Percentiles rank a stretch among this genome's conserved stretches.
These are phyloP conservation scores for Oceanites oceanicus DNA, from an alignment of 2,113 vertebrate genomes.

Conservation along the genomic window DNA sequence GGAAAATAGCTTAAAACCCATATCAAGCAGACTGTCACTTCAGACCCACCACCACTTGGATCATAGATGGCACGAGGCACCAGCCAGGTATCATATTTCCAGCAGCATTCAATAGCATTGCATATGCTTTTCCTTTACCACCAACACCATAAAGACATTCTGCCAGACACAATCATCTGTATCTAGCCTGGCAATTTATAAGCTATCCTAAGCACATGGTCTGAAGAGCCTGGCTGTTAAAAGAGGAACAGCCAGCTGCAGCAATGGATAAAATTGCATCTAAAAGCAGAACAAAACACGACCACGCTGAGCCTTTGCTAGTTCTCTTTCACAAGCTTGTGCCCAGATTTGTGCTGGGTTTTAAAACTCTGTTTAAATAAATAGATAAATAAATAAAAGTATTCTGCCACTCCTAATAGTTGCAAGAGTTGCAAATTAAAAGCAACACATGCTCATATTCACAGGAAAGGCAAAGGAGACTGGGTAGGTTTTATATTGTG, in stretches of 20 bases:
- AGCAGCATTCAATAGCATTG: not conserved
- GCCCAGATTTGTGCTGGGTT: not conserved
- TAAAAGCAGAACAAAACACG: conserved; percentile 17
- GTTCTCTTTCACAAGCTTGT: not conserved
- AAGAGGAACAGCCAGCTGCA: conserved; percentile 35
- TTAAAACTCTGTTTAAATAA: not conserved
- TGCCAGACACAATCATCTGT: conserved; percentile 10
- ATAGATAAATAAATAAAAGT: not conserved
- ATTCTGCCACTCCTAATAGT: not conserved
- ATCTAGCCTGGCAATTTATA: not conserved
- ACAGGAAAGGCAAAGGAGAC: not conserved
- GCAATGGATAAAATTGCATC: conserved; percentile 8
- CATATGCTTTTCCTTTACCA: not conserved
- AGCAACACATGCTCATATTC: not conserved
- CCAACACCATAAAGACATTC: not conserved
- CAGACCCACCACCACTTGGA: not conserved
- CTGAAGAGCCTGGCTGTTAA: conserved; percentile 8
- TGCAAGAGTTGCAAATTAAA: not conserved
- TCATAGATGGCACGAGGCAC: not conserved
- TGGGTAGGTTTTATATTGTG: not conserved
- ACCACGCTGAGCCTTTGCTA: not conserved
- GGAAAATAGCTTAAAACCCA: not conserved
- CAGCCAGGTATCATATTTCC: not conserved
- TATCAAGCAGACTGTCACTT: not conserved
- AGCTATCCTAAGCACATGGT: not conserved